Percentiles rank a stretch among this genome's conserved stretches.
phyloP scores from a whole-genome alignment of 2,113 vertebrate species.

The Mustela lutreola region DNA sequence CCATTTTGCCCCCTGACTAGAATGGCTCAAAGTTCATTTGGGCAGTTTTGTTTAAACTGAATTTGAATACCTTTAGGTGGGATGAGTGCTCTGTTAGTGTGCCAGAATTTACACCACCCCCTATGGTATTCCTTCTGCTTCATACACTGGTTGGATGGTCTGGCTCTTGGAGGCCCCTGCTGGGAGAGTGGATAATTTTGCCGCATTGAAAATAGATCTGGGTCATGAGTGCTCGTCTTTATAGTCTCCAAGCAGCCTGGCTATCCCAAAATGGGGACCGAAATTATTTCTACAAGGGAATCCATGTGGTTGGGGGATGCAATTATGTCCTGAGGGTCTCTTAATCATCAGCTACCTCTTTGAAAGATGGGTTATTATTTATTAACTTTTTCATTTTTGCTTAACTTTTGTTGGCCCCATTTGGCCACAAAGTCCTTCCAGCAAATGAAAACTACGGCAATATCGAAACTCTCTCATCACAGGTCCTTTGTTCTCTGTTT shows the following conservation, averaged over 20 bases:
- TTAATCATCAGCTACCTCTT: background rate
- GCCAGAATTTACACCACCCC: background rate
- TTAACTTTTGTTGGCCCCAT: background rate
- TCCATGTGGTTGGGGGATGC: background rate
- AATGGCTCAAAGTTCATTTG: background rate
- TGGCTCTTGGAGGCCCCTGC: background rate
- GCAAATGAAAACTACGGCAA: background rate
- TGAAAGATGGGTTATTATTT: background rate
- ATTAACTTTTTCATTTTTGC: background rate
- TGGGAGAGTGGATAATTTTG: background rate
- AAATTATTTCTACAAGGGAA: background rate
- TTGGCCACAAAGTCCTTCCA: background rate
- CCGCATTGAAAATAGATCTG: background rate
- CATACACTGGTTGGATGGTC: background rate
- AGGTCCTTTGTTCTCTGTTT: constrained; percentile 48
- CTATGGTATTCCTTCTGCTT: background rate
- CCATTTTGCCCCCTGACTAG: background rate
- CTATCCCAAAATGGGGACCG: background rate
- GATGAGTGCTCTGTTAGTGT: background rate
- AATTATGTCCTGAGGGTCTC: background rate
- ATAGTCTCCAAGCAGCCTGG: background rate
- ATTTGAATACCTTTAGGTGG: constrained; percentile 18
- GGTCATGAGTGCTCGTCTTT: background rate
- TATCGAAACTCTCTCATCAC: background rate
- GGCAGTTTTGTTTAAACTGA: background rate